These are phyloP conservation scores for Brachypodius melanocephalos DNA, from an alignment of 2,113 vertebrate genomes.

Conservation along the genomic window DNA sequence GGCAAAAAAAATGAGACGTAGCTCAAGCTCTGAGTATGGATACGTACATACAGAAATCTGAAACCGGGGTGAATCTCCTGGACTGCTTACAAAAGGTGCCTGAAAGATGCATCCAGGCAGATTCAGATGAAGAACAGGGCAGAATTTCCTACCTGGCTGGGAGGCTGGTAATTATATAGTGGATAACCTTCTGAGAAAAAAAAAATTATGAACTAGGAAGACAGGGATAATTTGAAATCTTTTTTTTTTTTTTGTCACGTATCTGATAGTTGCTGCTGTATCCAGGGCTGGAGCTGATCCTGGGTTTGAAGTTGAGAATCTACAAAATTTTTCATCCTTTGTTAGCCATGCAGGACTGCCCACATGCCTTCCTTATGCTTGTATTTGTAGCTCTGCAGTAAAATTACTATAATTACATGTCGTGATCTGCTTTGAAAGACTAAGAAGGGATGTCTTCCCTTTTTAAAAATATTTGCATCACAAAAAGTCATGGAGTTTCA, in stretches of 20 bases:
- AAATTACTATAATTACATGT: constrained; percentile 29
- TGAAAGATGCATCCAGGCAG: background rate
- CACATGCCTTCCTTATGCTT: background rate
- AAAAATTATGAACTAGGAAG: background rate
- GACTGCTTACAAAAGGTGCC: background rate
- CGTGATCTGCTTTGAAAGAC: background rate
- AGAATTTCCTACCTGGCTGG: background rate
- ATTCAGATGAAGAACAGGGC: background rate
- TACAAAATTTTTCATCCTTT: background rate
- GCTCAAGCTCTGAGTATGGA: background rate
- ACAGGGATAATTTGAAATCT: background rate
- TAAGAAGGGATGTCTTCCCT: background rate
- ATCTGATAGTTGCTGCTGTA: background rate
- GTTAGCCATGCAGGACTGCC: background rate
- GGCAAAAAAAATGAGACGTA: background rate
- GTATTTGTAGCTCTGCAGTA: background rate
- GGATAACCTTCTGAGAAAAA: background rate
- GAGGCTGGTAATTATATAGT: background rate
- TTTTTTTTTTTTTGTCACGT: background rate
- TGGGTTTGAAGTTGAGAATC: background rate
- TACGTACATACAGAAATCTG: background rate
- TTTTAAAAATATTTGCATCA: constrained; percentile 35
- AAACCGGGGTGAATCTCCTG: background rate
- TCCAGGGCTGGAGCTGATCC: background rate
- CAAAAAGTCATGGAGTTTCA: background rate